Percentiles rank a stretch among this genome's conserved stretches.
phyloP scores from a whole-genome alignment of 2,888 invertebrate species.

The Pyrocoelia pectoralis region DNA sequence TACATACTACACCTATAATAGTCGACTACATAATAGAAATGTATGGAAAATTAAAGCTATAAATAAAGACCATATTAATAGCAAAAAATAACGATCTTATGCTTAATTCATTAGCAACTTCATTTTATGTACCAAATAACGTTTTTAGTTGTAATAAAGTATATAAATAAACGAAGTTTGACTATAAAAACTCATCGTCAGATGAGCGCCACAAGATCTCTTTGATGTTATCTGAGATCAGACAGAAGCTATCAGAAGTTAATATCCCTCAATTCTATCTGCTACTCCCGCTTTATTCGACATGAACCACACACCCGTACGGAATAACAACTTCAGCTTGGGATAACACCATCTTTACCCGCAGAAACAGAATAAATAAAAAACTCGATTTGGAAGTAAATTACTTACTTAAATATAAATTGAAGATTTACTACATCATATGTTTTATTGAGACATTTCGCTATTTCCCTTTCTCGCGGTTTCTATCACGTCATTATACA shows the following conservation, averaged over 20 bases:
- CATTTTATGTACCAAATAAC: conserved; percentile 17
- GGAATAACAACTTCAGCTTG: conserved; percentile 38
- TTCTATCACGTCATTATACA: not conserved
- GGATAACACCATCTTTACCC: conserved; percentile 39
- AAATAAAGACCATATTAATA: no score
- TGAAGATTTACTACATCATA: conserved; percentile 44
- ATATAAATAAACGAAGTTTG: conserved; percentile 33
- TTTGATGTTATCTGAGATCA: conserved; percentile 40
- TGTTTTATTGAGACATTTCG: conserved; percentile 33
- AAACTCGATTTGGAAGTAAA: conserved; percentile 53
- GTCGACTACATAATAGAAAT: no score
- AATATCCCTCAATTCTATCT: conserved; percentile 43
- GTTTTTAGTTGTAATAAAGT: conserved; percentile 27
- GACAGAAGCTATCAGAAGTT: conserved; percentile 43
- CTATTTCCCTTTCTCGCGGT: not conserved
- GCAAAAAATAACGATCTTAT: not conserved
- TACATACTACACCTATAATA: no score
- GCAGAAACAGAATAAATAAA: conserved; percentile 50
- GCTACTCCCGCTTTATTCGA: conserved; percentile 35
- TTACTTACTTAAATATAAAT: conserved; percentile 54
- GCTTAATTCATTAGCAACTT: not conserved
- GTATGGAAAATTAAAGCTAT: no score
- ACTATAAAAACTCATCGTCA: conserved; percentile 34
- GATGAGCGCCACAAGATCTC: conserved; percentile 33
- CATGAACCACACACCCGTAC: conserved; percentile 36